These are phyloP conservation scores for Corella eumyota DNA, from an alignment of 23 tunicate species.

Conservation along the genomic window DNA sequence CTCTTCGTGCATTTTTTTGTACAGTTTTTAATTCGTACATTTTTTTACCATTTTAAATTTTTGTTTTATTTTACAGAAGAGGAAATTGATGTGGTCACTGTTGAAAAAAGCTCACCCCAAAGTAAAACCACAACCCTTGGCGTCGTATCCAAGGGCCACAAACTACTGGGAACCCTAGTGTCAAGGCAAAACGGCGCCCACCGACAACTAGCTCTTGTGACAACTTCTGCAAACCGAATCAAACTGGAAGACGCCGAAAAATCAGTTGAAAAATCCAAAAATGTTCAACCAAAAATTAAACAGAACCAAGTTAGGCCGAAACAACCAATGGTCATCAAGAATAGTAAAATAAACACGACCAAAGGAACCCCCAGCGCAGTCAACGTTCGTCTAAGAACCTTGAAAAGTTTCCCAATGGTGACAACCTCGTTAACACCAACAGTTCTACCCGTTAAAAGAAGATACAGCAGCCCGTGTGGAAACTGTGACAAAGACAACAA, in stretches of 20 bases:
- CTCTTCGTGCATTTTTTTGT: no score
- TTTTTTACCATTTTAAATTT: no score
- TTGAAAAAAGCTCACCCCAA: constrained; percentile 14
- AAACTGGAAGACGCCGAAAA: background rate
- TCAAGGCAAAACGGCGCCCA: constrained; percentile 36
- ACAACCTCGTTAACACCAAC: constrained; percentile 1
- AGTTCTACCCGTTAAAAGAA: constrained; percentile 1
- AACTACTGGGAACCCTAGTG: constrained; percentile 48
- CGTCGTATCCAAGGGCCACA: constrained; percentile 27
- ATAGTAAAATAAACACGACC: constrained; percentile 7
- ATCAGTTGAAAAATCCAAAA: constrained; percentile 8
- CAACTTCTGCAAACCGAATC: constrained; percentile 24
- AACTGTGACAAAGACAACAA: constrained; percentile 2
- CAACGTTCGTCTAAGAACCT: constrained; percentile 32
- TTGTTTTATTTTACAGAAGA: constrained; percentile 69
- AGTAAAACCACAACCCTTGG: constrained; percentile 9
- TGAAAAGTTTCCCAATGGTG: constrained; percentile 19
- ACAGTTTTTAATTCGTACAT: no score
- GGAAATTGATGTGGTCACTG: constrained; percentile 89
- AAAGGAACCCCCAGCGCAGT: constrained; percentile 7
- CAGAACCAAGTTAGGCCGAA: no score
- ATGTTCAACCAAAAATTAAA: no score
- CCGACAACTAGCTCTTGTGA: constrained; percentile 33
- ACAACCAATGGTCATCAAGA: constrained; percentile 24
- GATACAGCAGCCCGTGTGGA: constrained; percentile 2